Conservation (phyloP, 2,797 vertebrate genomes). For the Eurystomus glaucurus region DNA sequence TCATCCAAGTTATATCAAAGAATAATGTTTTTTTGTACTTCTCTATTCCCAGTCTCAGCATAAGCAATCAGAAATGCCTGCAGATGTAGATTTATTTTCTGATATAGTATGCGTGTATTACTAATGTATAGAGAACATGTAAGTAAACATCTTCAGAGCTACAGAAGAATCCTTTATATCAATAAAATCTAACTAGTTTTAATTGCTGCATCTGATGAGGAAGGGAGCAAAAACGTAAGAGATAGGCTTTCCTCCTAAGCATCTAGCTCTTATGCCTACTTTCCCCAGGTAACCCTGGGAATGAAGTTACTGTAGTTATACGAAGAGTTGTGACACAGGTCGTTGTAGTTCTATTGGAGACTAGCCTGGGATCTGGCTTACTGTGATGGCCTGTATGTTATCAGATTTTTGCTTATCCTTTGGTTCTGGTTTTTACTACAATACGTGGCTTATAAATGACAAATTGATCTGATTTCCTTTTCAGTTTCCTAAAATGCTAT, state of each 20-base stretch:
- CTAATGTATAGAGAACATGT: not conserved
- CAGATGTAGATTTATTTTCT: not conserved
- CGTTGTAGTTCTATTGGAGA: not conserved
- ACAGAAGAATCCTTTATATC: not conserved
- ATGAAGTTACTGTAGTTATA: fast-evolving
- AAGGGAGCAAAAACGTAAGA: not conserved
- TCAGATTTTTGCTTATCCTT: not conserved
- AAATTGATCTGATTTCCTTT: conserved; percentile 10
- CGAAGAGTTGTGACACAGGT: not conserved
- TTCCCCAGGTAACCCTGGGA: not conserved
- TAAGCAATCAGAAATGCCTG: not conserved
- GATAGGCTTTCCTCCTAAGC: not conserved
- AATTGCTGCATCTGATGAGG: not conserved
- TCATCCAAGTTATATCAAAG: not conserved
- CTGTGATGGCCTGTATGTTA: not conserved
- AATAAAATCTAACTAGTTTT: not conserved
- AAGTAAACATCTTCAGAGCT: not conserved
- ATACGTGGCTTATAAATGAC: not conserved
- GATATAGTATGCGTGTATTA: not conserved
- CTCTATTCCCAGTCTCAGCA: not conserved
- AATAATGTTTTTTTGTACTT: not conserved
- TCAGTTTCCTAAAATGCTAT: not conserved
- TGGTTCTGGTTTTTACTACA: not conserved
- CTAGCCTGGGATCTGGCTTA: not conserved
- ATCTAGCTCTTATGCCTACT: not conserved